These are phyloP conservation scores for Cremastinae sp. DNA, from an alignment of 2,888 invertebrate genomes.

Conservation along the genomic window DNA sequence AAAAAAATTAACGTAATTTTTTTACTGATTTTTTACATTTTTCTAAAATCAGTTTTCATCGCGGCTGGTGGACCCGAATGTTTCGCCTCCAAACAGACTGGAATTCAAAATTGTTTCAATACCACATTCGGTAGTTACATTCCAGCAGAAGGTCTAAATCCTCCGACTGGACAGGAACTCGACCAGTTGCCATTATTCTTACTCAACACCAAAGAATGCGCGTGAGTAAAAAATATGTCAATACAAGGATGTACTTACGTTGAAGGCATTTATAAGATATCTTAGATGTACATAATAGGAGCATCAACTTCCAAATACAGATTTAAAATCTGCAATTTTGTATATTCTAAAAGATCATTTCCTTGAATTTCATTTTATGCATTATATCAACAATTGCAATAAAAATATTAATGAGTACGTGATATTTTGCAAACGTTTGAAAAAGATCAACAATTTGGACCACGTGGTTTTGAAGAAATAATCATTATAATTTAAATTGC, in stretches of 20 bases:
- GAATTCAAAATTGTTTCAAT: slow-evolving; percentile 85
- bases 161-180: slow-evolving; percentile 32
- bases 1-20: slow-evolving; percentile 10
- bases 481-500: too few relatives aligned
- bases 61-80: slow-evolving; percentile 91
- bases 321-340: neutral
- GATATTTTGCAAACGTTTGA: too few relatives aligned
- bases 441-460: too few relatives aligned
- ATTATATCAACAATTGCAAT: too few relatives aligned
- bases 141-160: slow-evolving; percentile 72
- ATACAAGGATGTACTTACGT: too few relatives aligned
- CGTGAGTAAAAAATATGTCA: slow-evolving; percentile 78
- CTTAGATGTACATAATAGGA: neutral
- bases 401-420: too few relatives aligned
- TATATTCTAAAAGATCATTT: neutral
- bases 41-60: slow-evolving; percentile 84
- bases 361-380: too few relatives aligned
- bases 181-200: slow-evolving; percentile 82
- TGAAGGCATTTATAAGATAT: neutral
- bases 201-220: slow-evolving; percentile 83
- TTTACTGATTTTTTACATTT: slow-evolving; percentile 12
- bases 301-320: neutral
- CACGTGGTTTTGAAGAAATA: too few relatives aligned
- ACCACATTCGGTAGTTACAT: slow-evolving; percentile 82
- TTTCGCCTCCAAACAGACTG: slow-evolving; percentile 83